Percentiles rank a stretch among this genome's conserved stretches.
phyloP scores from a whole-genome alignment of 1,140 invertebrate species.

The Hyphantria cunea region DNA sequence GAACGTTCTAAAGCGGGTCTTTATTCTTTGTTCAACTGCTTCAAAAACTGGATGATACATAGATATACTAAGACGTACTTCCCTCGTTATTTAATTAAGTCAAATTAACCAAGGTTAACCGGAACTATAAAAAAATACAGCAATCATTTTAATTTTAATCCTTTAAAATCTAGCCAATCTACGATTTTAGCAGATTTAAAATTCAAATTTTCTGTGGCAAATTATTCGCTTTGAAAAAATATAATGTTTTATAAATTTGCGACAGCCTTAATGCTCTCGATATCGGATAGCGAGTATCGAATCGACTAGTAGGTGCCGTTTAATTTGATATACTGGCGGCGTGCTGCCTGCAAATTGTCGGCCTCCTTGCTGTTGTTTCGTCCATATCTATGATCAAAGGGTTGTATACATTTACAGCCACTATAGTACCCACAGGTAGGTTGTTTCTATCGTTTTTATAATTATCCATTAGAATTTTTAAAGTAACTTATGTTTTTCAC shows the following conservation, averaged over 20 bases:
- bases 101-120: background rate
- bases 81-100: background rate
- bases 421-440: no score
- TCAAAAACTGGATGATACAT: background rate
- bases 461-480: no score
- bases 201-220: background rate
- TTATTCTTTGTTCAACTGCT: background rate
- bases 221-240: no score
- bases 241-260: background rate
- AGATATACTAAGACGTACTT: no score
- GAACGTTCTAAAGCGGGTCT: no score
- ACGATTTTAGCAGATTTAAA: background rate
- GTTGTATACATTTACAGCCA: no score
- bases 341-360: constrained; percentile 19
- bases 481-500: no score
- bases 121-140: background rate
- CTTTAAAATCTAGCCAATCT: background rate
- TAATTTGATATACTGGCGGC: constrained; percentile 28
- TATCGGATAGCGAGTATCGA: constrained; percentile 26
- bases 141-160: background rate
- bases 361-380: constrained; percentile 3
- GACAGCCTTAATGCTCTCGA: constrained; percentile 2
- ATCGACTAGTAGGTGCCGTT: constrained; percentile 25
- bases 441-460: no score
- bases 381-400: background rate